phyloP scores from a whole-genome alignment of 2,888 invertebrate species.

The Imbricaverruca yamaguchii region DNA sequence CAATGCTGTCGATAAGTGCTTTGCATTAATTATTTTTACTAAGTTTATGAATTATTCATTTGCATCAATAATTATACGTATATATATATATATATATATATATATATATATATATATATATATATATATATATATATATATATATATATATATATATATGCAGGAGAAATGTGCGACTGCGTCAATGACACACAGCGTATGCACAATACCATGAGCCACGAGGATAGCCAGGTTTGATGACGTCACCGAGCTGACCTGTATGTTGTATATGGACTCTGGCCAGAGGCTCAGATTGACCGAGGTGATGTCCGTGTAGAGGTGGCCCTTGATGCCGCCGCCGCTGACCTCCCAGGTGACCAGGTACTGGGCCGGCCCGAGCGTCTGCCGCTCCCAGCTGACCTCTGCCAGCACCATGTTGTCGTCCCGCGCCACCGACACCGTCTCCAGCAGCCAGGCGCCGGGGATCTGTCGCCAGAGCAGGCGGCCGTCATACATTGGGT shows the following conservation, averaged over 20 bases:
- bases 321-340: slow-evolving; percentile 70
- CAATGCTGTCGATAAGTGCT: too few species aligned
- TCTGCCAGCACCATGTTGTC: slow-evolving; percentile 20
- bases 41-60: too few species aligned
- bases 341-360: slow-evolving; percentile 77
- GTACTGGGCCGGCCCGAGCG: slow-evolving; percentile 48
- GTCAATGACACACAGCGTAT: too few species aligned
- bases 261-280: slow-evolving; percentile 72
- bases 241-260: slow-evolving; percentile 52
- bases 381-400: slow-evolving; percentile 53
- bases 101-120: too few species aligned
- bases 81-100: too few species aligned
- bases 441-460: slow-evolving; percentile 20
- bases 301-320: slow-evolving; percentile 70
- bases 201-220: too few species aligned
- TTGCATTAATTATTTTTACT: too few species aligned
- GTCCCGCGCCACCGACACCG: slow-evolving; percentile 6
- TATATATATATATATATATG: too few species aligned
- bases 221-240: neutral
- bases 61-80: too few species aligned
- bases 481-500: too few species aligned
- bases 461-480: neutral
- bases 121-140: too few species aligned
- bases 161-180: too few species aligned
- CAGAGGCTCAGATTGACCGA: slow-evolving; percentile 68